phyloP scores from a whole-genome alignment of 2,113 vertebrate species.

The Notothenia rossii region DNA sequence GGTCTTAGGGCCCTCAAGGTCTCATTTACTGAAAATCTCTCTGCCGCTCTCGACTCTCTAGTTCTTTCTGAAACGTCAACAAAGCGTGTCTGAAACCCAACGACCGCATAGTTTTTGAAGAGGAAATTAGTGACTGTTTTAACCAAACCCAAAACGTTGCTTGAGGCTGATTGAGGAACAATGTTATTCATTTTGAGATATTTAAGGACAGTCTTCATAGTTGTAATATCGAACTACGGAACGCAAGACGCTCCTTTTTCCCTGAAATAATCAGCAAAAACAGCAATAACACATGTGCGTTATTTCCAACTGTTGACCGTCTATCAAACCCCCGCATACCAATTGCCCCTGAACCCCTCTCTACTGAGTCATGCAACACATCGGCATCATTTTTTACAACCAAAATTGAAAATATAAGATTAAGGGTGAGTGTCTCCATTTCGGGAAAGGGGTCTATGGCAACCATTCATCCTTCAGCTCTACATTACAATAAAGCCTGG shows the following conservation, averaged over 20 bases:
- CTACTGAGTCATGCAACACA: neutral
- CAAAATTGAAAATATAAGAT: neutral
- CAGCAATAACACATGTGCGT: neutral
- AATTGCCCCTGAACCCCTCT: neutral
- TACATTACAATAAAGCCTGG: too few species aligned
- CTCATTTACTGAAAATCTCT: conserved; percentile 55
- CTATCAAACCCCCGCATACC: neutral
- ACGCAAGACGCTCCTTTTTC: neutral
- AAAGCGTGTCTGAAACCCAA: conserved; percentile 29
- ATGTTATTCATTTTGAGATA: neutral
- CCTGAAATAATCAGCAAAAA: neutral
- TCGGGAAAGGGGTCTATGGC: too few species aligned
- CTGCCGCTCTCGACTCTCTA: conserved; percentile 17
- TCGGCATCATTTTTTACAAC: neutral
- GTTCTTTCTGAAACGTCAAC: conserved; percentile 21
- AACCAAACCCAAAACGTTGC: neutral
- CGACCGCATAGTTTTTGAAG: conserved; percentile 9
- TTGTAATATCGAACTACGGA: neutral
- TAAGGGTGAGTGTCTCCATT: too few species aligned
- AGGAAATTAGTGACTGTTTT: conserved; percentile 38
- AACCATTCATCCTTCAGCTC: too few species aligned
- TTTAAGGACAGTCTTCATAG: too few species aligned
- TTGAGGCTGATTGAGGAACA: conserved; percentile 26
- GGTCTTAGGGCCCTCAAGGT: conserved; percentile 42
- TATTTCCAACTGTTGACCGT: neutral